phyloP scores from a whole-genome alignment of 1,140 invertebrate species.

The Drosophila eugracilis region DNA sequence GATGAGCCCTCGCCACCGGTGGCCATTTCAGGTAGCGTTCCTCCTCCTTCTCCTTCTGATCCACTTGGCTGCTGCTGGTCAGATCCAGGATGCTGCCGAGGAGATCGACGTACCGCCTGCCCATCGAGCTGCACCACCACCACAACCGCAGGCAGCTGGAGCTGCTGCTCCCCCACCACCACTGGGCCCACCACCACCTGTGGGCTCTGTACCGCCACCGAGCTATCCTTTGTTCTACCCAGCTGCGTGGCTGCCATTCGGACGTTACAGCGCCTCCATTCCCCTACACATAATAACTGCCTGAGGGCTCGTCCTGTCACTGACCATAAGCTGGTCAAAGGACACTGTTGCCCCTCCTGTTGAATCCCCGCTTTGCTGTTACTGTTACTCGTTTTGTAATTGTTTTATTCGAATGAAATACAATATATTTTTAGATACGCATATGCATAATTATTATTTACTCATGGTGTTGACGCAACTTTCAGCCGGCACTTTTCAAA shows the following conservation, averaged over 20 bases:
- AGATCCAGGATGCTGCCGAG: conserved; percentile 60
- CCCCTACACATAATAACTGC: conserved; percentile 8
- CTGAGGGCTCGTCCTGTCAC: background rate
- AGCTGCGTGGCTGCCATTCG: conserved; percentile 77
- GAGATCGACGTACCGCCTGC: conserved; percentile 59
- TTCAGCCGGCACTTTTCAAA: conserved; percentile 8
- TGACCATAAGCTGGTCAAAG: background rate
- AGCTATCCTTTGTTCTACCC: conserved; percentile 55
- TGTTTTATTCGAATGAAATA: conserved; percentile 18
- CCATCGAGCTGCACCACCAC: conserved; percentile 47
- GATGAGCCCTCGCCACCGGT: conserved; percentile 29
- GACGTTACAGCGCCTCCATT: conserved; percentile 45
- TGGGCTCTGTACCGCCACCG: conserved; percentile 48
- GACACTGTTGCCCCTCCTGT: conserved; percentile 32
- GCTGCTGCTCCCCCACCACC: conserved; percentile 25
- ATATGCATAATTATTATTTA: conserved; percentile 20
- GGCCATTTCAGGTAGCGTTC: conserved; percentile 43
- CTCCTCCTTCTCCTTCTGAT: conserved; percentile 11
- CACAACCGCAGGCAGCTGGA: conserved; percentile 7
- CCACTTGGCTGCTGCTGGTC: conserved; percentile 20
- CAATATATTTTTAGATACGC: conserved; percentile 23
- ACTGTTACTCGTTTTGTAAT: conserved; percentile 7
- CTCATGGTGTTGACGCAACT: conserved; percentile 27
- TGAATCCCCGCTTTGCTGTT: conserved; percentile 19
- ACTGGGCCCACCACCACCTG: conserved; percentile 15